A percentile compares a stretch with the other conserved stretches of the same genome.
phyloP scores from a whole-genome alignment of 2,113 vertebrate genomes.

The Bettongia penicillata region DNA sequence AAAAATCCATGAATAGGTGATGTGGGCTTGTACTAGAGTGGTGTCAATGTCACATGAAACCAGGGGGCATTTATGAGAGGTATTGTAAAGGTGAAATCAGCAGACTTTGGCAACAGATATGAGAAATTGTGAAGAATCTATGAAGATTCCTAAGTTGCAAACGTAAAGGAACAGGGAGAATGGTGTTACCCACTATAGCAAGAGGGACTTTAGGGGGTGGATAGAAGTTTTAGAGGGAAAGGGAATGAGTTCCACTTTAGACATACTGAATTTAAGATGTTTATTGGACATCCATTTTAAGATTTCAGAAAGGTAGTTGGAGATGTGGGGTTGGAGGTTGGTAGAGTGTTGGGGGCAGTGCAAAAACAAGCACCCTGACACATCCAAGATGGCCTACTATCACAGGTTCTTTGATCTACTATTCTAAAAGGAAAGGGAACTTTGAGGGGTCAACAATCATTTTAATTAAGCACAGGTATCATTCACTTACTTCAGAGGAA shows the following conservation, averaged over 20 bases:
- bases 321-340: not conserved
- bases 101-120: not conserved
- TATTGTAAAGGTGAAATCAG: not conserved
- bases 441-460: no score
- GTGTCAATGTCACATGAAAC: not conserved
- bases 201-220: fast-evolving
- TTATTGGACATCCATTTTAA: not conserved
- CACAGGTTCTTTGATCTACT: no score
- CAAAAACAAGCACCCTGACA: no score
- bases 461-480: no score
- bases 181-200: not conserved
- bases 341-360: not conserved
- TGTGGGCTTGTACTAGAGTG: not conserved
- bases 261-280: not conserved
- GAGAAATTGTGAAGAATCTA: not conserved
- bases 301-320: not conserved
- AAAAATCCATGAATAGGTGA: not conserved
- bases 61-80: not conserved
- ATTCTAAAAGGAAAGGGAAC: no score
- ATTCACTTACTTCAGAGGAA: no score
- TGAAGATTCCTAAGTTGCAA: not conserved
- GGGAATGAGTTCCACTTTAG: not conserved
- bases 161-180: not conserved
- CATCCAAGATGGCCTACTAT: no score
- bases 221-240: not conserved